Base-by-base conservation (phyloP, 2,888 invertebrate genomes). In the Drosophila colorata region DNA sequence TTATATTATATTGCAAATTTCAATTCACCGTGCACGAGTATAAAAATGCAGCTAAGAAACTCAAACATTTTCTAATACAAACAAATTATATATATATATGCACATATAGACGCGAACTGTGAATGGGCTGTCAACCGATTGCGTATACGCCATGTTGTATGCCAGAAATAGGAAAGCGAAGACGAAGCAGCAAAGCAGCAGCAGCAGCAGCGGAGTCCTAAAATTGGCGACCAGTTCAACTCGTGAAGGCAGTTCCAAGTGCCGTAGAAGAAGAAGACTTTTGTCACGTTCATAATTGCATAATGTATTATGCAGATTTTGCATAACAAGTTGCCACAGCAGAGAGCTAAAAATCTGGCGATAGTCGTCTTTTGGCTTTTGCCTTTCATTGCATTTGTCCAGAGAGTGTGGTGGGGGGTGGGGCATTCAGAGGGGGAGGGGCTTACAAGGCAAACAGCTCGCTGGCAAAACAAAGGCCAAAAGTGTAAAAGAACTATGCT, bases 221-320 rank as follows among this genome's bases (percentile, higher is more conserved):
- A 14, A 33, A 14, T 48, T 20, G 41, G 25, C 16, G 48, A n/a
- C 20, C 41, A 64, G 63, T 63, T 25, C 25, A 35, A 43, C 33
- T 43, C n/a, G 25, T 20, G 14, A 44, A 16, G 25, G 40, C 35
- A 31, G 49, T 44, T 20, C 5, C n/a, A 31, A 68, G 49, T 43
- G 46, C 31, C 37, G 28, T 9, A 8, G 16, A 8, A 56, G 35
- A 46, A 59, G 65, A 53, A 41, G 64, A 80, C 69, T 73, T 85
- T 79, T 83, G 86, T 83, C 88, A 87, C 82, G 86, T 79, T 82
- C 83, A 83, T 83, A 83, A 83, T 83, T 83, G 86, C 83, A 83
- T 85, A 83, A 83, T 83, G 82, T 83, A 87, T 83, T 83, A 83
- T 83, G 82, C 82, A 83, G 84, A 83, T 87, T 87, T 87, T 74